phyloP scores from a whole-genome alignment of 2,113 vertebrate species.

The Synodontis membranacea region DNA sequence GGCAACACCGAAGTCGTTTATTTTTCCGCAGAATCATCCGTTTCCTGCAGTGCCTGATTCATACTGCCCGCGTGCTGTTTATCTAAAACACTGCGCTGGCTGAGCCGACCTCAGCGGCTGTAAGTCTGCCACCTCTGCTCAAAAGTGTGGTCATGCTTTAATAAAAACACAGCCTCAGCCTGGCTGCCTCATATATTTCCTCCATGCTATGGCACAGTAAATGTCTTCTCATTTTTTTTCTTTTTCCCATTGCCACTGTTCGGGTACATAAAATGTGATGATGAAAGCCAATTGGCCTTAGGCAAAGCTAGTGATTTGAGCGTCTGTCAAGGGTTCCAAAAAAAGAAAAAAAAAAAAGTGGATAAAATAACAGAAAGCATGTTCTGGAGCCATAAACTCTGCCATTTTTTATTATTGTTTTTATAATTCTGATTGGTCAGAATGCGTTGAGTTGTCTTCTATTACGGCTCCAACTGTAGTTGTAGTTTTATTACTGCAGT shows the following conservation, averaged over 20 bases:
- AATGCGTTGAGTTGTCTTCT: not conserved
- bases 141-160: conserved; percentile 30
- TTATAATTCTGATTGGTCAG: not conserved
- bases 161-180: not conserved
- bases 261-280: not conserved
- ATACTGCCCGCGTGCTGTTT: conserved; percentile 18
- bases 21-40: conserved; percentile 42
- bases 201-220: not conserved
- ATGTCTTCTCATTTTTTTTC: not conserved
- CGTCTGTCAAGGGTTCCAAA: not conserved
- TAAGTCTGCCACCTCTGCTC: conserved; percentile 34
- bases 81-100: conserved; percentile 30
- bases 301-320: not conserved
- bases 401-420: not conserved
- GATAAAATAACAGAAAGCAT: not conserved
- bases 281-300: not conserved
- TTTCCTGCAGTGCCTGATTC: conserved; percentile 28
- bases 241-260: not conserved
- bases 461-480: too few relatives aligned
- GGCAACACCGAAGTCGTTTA: conserved; percentile 31
- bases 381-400: not conserved
- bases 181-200: conserved; percentile 26
- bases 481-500: not conserved
- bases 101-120: conserved; percentile 14
- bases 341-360: too few relatives aligned